A percentile compares a stretch with the other conserved stretches of the same genome.
Evolutionary conservation across 2,888 invertebrate species (phyloP).

Genomic region (Auanema sp.): DNA sequence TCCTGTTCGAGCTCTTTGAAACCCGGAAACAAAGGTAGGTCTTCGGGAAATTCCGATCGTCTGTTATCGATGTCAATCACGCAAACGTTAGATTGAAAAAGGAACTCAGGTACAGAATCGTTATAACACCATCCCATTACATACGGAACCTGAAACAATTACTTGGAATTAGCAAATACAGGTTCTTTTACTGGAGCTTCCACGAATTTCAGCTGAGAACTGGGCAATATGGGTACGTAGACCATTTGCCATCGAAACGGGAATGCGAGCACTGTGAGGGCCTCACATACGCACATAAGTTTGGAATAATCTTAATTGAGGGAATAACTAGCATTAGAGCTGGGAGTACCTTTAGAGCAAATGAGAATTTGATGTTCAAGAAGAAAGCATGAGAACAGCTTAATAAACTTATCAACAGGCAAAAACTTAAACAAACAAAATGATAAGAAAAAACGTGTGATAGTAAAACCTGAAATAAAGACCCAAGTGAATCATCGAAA

Average conservation of each 20-base stretch:
- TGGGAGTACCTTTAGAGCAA: slow-evolving; percentile 79
- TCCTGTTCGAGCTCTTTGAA: slow-evolving; percentile 66
- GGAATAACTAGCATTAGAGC: neutral
- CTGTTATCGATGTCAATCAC: slow-evolving; percentile 93
- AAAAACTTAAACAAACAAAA: slow-evolving; percentile 72
- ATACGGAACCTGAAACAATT: slow-evolving; percentile 77
- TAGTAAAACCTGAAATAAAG: slow-evolving; percentile 73
- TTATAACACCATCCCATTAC: slow-evolving; percentile 83
- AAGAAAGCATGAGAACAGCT: slow-evolving; percentile 89
- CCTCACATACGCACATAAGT: slow-evolving; percentile 93
- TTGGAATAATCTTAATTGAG: slow-evolving; percentile 70
- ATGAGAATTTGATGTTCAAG: slow-evolving; percentile 94
- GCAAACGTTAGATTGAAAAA: slow-evolving; percentile 78
- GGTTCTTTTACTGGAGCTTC: slow-evolving; percentile 78
- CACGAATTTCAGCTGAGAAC: slow-evolving; percentile 80
- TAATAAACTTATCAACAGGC: slow-evolving; percentile 87
- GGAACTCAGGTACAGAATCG: slow-evolving; percentile 55
- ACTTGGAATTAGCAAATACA: neutral
- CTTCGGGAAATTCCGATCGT: slow-evolving; percentile 89
- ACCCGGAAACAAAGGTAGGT: slow-evolving; percentile 89
- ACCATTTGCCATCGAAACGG: slow-evolving; percentile 98
- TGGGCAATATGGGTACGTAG: slow-evolving; percentile 95
- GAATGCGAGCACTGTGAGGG: slow-evolving; percentile 83
- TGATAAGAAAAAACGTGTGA: neutral
- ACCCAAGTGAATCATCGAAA: slow-evolving; percentile 86